These are phyloP conservation scores for Burhinus oedicnemus DNA, from an alignment of 2,113 vertebrate genomes.

Conservation along the genomic window DNA sequence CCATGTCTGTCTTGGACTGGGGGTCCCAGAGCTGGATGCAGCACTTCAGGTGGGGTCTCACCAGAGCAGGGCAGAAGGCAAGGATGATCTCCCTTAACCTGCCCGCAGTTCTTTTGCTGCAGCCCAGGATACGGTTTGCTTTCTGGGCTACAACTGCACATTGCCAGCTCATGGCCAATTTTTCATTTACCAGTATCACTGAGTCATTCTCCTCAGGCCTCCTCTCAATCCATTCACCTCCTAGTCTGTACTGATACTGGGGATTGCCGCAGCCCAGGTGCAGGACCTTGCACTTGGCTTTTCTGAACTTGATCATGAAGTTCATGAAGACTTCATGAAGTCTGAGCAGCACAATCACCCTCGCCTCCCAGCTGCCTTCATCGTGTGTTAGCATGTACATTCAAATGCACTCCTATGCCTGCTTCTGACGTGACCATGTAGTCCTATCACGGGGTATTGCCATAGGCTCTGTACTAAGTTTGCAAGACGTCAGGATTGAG, in stretches of 20 bases:
- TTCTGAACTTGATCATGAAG: neutral
- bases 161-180: neutral
- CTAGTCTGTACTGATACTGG: neutral
- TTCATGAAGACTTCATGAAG: neutral
- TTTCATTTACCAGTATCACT: neutral
- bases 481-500: neutral
- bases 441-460: neutral
- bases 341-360: rapidly evolving
- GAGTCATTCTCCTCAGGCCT: no score
- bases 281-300: neutral
- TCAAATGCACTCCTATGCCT: neutral
- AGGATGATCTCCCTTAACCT: no score
- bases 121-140: no score
- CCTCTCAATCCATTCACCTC: neutral
- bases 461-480: neutral
- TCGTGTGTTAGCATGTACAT: neutral
- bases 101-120: neutral
- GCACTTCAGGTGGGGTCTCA: neutral
- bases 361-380: neutral
- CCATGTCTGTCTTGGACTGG: no score
- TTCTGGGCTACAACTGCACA: neutral
- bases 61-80: rapidly evolving
- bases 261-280: no score
- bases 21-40: neutral
- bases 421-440: neutral